Evolutionary conservation across 2,888 invertebrate species (phyloP), one percentile per base, ranked within the genome.

Genomic region (Epinotia ramella): DNA sequence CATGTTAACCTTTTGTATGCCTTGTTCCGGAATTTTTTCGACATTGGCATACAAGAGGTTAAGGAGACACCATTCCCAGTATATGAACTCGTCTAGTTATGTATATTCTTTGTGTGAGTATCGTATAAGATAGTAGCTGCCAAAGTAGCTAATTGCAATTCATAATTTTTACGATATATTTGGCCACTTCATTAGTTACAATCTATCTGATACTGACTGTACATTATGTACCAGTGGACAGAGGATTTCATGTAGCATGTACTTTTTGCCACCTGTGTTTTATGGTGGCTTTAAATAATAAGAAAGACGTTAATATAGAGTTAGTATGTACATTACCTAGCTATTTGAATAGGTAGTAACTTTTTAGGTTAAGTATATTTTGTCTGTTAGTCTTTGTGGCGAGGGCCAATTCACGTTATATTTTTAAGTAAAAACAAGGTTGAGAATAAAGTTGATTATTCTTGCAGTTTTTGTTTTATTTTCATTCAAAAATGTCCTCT

Each of bases 391-490:
- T 40, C 71, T 73, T 40, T 77, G 77, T 78, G 78, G 77, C 70
- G 77, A 78, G 78, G 78, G 78, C 77, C 73, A 74, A 71, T 49
- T 59, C 3, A n/a, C 59, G 24, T 65, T 49, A 16, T 68, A 63
- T 18, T 73, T 20, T 57, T 33, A 68, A 63, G 33, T 62, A 62
- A 24, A 40, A 59, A 59, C 13, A 73, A 20, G 70, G 56, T 77
- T 69, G 49, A 73, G 73, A 77, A 73, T 64, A 77, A 74, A 70
- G 46, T 59, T 75, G 69, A 16, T 62, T 72, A 77, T 77, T 76
- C 67, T 76, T 76, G 13, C 59, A 56, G 12, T 16, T 40, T 44
- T 64, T 49, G 13, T 49, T 53, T 73, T 3, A 49, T 59, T 44
- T 57, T 20, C 20, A 12, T 16, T 33, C 40, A 40, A 40, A 33